Base-by-base conservation (phyloP, 1,140 invertebrate species). In the Trichomalopsis sarcophagae region DNA sequence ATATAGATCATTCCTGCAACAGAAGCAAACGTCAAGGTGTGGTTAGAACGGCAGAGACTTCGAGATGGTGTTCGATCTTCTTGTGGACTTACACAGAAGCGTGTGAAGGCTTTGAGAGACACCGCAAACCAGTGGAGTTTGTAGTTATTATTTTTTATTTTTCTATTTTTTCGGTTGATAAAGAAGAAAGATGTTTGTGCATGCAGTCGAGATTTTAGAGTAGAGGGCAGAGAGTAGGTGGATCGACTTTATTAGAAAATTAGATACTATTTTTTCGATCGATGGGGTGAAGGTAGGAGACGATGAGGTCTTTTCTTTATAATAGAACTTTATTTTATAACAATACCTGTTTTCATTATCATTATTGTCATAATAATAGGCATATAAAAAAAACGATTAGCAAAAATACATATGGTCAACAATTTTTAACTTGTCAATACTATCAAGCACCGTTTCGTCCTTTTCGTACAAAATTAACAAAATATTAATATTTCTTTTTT, bases 1-100 rank as follows among this genome's bases (percentile, higher is more conserved):
- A 4, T 81, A 79, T 84, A 88, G 30, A 80, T 69, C 83, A 89
- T 30, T 17, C 89, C 92, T 93, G 91, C 75, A 92, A 93, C 91
- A 92, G 81, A 92, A 74, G 27, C 87, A 86, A 86, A 86, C 40
- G 75, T 73, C 82, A 69, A n/a, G 23, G 5, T 69, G 17, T 75
- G 21, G 69, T 84, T 84, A 79, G 77, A 10, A 21, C 40, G 13
- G 14, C 23, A n/a, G 17, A 21, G 21, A 62, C 17, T 62, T 21
- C 6, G 21, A 21, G 17, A 1, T 14, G 4, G 4, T 27, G 27
- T 21, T 62, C 55, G 4, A n/a, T n/a, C 55, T 21, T 84, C 13
- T 66, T 50, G 5, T 40, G 33, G 11, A 84, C 76, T 71, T 84
- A 78, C 82, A 33, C 73, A 17, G 69, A 68, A 44, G 55, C 23